These are phyloP conservation scores for Notodonta ziczac DNA, from an alignment of 2,888 invertebrate genomes.

Conservation along the genomic window DNA sequence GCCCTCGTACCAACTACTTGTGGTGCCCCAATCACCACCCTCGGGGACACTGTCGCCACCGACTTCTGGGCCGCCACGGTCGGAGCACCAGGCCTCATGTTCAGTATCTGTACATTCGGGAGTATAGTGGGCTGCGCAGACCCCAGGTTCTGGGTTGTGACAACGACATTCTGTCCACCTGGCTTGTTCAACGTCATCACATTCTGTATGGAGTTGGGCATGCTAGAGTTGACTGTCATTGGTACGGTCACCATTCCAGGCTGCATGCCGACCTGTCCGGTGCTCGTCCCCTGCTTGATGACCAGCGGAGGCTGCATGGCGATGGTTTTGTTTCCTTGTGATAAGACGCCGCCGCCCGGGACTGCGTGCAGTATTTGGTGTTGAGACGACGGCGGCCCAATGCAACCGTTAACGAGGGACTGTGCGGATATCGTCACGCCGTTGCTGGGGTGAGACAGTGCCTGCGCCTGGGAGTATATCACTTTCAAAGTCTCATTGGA, in stretches of 20 bases:
- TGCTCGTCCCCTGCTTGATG: constrained; percentile 72
- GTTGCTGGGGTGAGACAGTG: constrained; percentile 64
- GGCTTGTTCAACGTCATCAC: constrained; percentile 87
- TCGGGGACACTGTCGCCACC: constrained; percentile 90
- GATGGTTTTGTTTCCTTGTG: constrained; percentile 59
- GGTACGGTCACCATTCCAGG: constrained; percentile 87
- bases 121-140: constrained; percentile 86
- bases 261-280: constrained; percentile 72
- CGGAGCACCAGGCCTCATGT: constrained; percentile 91
- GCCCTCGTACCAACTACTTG: constrained; percentile 93
- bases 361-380: constrained; percentile 82
- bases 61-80: constrained; percentile 88
- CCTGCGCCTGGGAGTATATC: constrained; percentile 81
- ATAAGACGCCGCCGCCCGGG: constrained; percentile 67
- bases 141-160: constrained; percentile 86
- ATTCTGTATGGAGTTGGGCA: constrained; percentile 84
- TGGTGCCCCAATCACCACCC: constrained; percentile 93
- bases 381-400: constrained; percentile 84
- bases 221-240: constrained; percentile 86
- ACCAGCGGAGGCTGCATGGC: constrained; percentile 77
- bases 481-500: constrained; percentile 82
- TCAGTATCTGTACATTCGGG: constrained; percentile 93
- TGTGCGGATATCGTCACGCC: constrained; percentile 68
- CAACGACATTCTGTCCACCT: constrained; percentile 78
- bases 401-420: constrained; percentile 88